A percentile compares a stretch with the other conserved stretches of the same genome.
Conservation (phyloP, 1,140 invertebrate species). For the Panulirus ornatus region DNA sequence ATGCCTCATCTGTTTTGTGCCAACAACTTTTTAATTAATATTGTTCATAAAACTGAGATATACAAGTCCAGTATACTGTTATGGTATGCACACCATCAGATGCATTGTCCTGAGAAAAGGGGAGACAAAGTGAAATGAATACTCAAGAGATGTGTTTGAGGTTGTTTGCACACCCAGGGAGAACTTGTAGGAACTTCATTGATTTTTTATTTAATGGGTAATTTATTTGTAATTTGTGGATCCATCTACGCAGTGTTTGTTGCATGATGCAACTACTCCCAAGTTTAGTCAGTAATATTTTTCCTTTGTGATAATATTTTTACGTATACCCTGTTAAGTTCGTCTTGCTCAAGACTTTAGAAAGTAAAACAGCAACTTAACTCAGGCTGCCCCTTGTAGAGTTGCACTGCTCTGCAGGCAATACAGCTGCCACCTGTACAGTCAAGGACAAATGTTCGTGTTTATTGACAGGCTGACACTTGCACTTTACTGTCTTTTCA, state of each 20-base stretch:
- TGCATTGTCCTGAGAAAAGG: conserved; percentile 35
- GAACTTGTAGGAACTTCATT: conserved; percentile 10
- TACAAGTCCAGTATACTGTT: conserved; percentile 57
- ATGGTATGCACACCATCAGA: conserved; percentile 38
- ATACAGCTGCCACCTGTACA: background rate
- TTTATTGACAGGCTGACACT: background rate
- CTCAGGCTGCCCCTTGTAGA: background rate
- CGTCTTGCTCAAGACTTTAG: conserved; percentile 61
- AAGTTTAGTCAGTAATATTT: conserved; percentile 33
- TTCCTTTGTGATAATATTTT: conserved; percentile 72
- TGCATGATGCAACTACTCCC: conserved; percentile 19
- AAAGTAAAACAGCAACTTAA: background rate
- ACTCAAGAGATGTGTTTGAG: conserved; percentile 43
- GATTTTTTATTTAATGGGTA: conserved; percentile 64
- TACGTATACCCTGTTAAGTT: conserved; percentile 48
- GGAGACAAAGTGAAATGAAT: conserved; percentile 10
- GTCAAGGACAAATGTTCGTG: background rate
- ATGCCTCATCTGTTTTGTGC: conserved; percentile 62
- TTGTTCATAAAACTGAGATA: conserved; percentile 36
- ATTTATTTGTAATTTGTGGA: conserved; percentile 50
- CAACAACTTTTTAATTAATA: conserved; percentile 61
- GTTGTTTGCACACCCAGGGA: conserved; percentile 8
- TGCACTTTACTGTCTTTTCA: no score
- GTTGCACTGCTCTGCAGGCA: background rate
- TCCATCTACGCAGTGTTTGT: background rate